Base-by-base conservation (phyloP, 1,140 invertebrate species). In the Hypothenemus hampei region DNA sequence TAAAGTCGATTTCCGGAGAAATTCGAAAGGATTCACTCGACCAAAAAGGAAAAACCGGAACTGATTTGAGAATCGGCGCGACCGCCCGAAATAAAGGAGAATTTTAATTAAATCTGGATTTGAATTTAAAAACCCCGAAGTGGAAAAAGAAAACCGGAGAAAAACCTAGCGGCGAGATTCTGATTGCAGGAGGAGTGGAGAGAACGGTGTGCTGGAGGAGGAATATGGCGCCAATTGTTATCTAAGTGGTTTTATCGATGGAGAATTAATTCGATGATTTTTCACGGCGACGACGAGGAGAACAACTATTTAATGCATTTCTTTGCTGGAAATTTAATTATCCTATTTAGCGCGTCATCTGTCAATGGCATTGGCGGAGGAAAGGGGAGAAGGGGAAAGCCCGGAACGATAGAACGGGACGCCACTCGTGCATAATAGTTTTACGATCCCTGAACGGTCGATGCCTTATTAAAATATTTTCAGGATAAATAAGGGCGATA, bases 381-480 rank as follows among this genome's bases (percentile, higher is more conserved):
- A n/a, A n/a, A n/a, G n/a, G n/a, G n/a, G n/a, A n/a, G n/a, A n/a
- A n/a, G n/a, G n/a, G n/a, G n/a, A n/a, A n/a, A n/a, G n/a, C n/a
- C n/a, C n/a, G n/a, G n/a, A n/a, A n/a, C n/a, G n/a, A n/a, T n/a
- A n/a, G n/a, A n/a, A n/a, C n/a, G n/a, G n/a, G n/a, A n/a, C n/a
- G n/a, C n/a, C 26, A 3, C 26, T 13, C 26, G 13, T 13, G 26
- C 13, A 31, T 31, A 31, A 31, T n/a, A 31, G 26, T 13, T 1
- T 45, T 45, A 45, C 22, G 41, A 26, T 24, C 41, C 6, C 41
- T n/a, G n/a, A 11, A 35, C 57, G 40, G 47, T 57, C 18, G 55
- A 40, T 31, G 35, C 50, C 61, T 65, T 65, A 65, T 65, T 65
- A 65, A 65, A 63, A 62, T 62, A 64, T 64, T 64, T 64, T 64